Percentiles rank a stretch among this genome's conserved stretches.
phyloP scores from a whole-genome alignment of 1,140 invertebrate genomes.

The Ectropis grisescens region DNA sequence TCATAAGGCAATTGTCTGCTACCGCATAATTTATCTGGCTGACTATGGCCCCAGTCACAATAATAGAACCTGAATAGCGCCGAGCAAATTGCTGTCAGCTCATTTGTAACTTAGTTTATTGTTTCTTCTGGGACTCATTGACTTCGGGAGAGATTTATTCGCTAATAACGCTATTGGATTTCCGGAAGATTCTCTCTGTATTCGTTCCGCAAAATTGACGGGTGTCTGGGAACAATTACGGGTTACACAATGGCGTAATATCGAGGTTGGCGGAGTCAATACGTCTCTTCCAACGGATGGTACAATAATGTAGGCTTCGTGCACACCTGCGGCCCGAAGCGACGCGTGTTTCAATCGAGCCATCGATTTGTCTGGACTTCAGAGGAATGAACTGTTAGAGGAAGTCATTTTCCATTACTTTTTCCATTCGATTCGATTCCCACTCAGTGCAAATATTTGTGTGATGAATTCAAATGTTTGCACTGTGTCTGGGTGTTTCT shows the following conservation, averaged over 20 bases:
- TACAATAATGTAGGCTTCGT: slow-evolving; percentile 17
- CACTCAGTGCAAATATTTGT: too few relatives aligned
- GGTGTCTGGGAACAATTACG: slow-evolving; percentile 11
- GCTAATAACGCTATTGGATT: not conserved
- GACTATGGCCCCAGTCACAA: too few relatives aligned
- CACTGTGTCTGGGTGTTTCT: too few relatives aligned
- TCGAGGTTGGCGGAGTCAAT: slow-evolving; percentile 17
- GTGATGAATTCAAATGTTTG: too few relatives aligned
- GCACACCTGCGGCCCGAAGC: slow-evolving; percentile 32
- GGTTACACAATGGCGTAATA: not conserved
- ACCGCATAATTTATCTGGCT: slow-evolving; percentile 7
- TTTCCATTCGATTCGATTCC: too few relatives aligned
- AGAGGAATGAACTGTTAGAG: too few relatives aligned
- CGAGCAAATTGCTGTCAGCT: slow-evolving; percentile 8
- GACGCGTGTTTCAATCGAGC: slow-evolving; percentile 31
- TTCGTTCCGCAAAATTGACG: slow-evolving; percentile 2
- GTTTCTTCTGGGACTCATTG: slow-evolving; percentile 3
- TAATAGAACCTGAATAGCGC: too few relatives aligned
- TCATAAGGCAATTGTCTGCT: not conserved
- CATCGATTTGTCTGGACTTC: slow-evolving; percentile 51
- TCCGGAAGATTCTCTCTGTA: not conserved
- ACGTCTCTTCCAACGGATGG: slow-evolving; percentile 11
- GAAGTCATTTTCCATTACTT: too few relatives aligned
- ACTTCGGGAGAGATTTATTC: not conserved
- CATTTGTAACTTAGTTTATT: slow-evolving; percentile 11